Conservation (phyloP, 2,888 invertebrate genomes). For the Cryptocephalus primarius region DNA sequence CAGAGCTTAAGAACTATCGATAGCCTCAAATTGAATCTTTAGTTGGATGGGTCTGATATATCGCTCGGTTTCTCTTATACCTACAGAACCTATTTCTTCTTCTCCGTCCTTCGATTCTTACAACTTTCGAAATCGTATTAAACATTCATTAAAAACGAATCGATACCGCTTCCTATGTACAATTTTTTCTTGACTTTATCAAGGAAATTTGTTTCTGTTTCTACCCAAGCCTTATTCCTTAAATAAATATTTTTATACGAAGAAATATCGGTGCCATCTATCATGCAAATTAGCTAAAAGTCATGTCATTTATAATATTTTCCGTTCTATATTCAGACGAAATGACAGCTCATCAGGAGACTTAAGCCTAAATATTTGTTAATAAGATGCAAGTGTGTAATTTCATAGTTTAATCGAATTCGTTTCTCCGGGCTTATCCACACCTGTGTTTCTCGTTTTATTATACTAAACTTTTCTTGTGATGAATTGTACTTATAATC, state of each 20-base stretch:
- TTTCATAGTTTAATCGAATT: constrained; percentile 26
- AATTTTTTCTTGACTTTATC: too few relatives aligned
- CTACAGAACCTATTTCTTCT: too few relatives aligned
- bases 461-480: too few relatives aligned
- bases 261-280: constrained; percentile 40
- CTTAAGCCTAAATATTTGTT: constrained; percentile 32
- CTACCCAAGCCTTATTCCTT: constrained; percentile 22
- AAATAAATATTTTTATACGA: constrained; percentile 40
- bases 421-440: constrained; percentile 12
- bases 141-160: too few relatives aligned
- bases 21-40: constrained; percentile 6
- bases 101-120: too few relatives aligned
- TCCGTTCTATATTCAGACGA: constrained; percentile 31
- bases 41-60: background rate
- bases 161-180: too few relatives aligned
- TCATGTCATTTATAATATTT: constrained; percentile 38
- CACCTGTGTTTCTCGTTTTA: constrained; percentile 14
- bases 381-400: constrained; percentile 30
- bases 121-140: too few relatives aligned
- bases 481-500: too few relatives aligned
- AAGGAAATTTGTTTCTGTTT: background rate
- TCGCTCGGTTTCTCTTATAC: too few relatives aligned
- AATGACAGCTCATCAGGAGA: constrained; percentile 33
- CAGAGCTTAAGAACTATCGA: constrained; percentile 6
- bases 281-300: constrained; percentile 40